These are phyloP conservation scores for Calypte anna DNA, from an alignment of 2,113 vertebrate genomes.

Conservation along the genomic window DNA sequence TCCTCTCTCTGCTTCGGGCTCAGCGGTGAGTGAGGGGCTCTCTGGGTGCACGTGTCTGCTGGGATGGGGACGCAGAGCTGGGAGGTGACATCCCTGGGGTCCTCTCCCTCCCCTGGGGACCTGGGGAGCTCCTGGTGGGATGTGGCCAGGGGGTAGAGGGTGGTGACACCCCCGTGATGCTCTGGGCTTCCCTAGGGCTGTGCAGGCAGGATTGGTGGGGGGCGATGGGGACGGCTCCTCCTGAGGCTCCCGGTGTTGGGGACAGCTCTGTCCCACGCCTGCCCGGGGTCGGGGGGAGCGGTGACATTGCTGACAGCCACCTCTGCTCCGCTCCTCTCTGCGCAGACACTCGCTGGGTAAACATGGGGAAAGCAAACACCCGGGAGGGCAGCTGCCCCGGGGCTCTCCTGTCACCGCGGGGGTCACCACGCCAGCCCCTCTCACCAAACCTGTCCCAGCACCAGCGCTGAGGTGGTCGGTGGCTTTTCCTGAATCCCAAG, in stretches of 20 bases:
- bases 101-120: background rate
- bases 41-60: rapidly evolving
- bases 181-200: rapidly evolving
- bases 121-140: background rate
- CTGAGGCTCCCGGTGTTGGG: background rate
- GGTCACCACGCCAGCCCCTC: rapidly evolving
- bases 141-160: background rate
- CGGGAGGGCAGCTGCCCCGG: constrained; percentile 20
- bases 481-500: background rate
- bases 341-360: background rate
- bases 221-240: background rate
- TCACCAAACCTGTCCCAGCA: rapidly evolving
- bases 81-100: background rate
- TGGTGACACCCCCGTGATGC: rapidly evolving
- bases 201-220: background rate
- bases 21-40: background rate
- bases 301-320: background rate
- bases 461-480: rapidly evolving
- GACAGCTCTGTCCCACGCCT: background rate
- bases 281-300: background rate
- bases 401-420: rapidly evolving
- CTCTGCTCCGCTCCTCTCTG: background rate
- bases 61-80: background rate
- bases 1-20: background rate
- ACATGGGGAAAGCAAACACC: too few relatives aligned